A percentile compares a stretch with the other conserved stretches of the same genome.
phyloP scores from a whole-genome alignment of 2,888 invertebrate genomes.

The Amiota minor region DNA sequence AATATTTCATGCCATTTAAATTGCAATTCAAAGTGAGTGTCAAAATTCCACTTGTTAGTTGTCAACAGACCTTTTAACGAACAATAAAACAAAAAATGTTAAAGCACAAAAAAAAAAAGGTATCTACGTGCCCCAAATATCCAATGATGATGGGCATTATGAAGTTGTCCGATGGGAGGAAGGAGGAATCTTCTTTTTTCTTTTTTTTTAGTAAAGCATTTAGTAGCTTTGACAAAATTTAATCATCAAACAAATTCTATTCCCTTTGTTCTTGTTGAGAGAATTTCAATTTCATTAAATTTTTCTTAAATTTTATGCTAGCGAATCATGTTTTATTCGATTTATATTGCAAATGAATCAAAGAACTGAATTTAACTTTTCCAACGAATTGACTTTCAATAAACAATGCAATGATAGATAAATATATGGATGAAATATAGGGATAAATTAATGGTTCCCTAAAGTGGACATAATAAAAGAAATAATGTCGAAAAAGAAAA shows the following conservation, averaged over 20 bases:
- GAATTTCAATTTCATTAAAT: too few relatives aligned
- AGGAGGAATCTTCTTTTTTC: background rate
- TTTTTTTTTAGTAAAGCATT: background rate
- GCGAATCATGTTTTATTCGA: too few relatives aligned
- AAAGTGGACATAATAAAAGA: background rate
- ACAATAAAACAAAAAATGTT: background rate
- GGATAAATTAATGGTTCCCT: background rate
- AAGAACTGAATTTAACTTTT: background rate
- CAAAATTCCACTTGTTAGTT: conserved; percentile 10
- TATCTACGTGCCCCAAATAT: conserved; percentile 10
- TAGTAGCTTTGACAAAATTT: background rate
- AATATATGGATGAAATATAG: too few relatives aligned
- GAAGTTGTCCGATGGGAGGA: background rate
- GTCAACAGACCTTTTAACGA: conserved; percentile 11
- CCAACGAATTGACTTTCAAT: background rate
- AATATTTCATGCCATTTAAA: conserved; percentile 8
- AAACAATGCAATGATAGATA: conserved; percentile 5
- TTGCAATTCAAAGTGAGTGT: conserved; percentile 7
- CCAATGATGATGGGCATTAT: background rate
- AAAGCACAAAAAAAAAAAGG: background rate
- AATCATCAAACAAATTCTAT: too few relatives aligned
- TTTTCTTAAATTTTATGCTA: too few relatives aligned
- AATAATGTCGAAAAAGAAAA: background rate
- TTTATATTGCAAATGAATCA: background rate
- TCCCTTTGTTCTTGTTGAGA: too few relatives aligned